Base-by-base conservation (phyloP, 1,140 invertebrate species). In the Formica selysi region DNA sequence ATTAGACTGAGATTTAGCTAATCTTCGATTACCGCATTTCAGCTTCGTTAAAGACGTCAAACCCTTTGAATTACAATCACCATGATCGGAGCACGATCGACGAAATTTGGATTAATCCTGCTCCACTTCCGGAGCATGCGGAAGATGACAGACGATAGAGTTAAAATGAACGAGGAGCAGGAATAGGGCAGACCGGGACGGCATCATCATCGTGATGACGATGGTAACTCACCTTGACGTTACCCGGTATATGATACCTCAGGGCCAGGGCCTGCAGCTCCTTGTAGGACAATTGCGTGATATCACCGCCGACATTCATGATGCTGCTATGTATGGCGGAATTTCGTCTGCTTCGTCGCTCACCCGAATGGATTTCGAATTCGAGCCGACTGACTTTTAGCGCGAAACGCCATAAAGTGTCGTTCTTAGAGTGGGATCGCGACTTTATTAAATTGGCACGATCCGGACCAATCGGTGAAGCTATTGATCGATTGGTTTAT, bases 211-310 rank as follows among this genome's bases (percentile, higher is more conserved):
- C 38, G 41, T 44, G 26, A 76, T 11, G 59, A 83, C 5, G 32
- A 48, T 51, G 26, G 57, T 62, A 26, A 51, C 26, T 93, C 91
- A 94, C 93, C 93, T 94, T 94, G 64, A 94, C 94, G 87, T 94
- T 94, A 57, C 93, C 92, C 32, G 93, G 93, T 29, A 94, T 89
- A 16, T 84, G 90, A 38, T 94, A 91, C 76, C 86, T 86, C 8
- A 91, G 62, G 59, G 94, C 94, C 41, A 94, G 80, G 1, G 91
- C 91, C 88, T 94, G 94, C 36, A 94, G 89, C 79, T 94, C 92
- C 70, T 93, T 94, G 87, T 94, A 94, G 51, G 93, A 93, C 54
- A 94, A 87, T 51, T 84, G 84, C 19, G 88, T 79, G 59, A 94
- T 86, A 84, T 93, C 93, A 29, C 87, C 78, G 80, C 87, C 88